Base-by-base conservation (phyloP, 30 jellyfish, hydroid and myxozoan genomes). In the Catostylus mosaicus region DNA sequence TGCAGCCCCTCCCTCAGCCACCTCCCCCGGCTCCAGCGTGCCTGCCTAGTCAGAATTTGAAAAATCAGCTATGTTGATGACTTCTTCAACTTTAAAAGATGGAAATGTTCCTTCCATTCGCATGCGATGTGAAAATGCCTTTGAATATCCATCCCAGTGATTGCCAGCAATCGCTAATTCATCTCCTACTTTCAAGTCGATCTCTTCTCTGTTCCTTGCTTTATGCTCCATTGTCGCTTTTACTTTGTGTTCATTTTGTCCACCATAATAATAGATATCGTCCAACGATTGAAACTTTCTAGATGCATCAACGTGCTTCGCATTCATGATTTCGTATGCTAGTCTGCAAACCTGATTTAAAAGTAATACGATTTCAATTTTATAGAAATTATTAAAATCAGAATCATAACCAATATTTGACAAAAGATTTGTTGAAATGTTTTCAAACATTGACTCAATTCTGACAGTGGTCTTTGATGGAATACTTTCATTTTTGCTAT, bases 91-190 rank as follows among this genome's bases (percentile, higher is more conserved):
- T 75, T 94, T 94, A 59, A 66, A 94, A 37, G 99, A 96, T 30
- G 99, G 99, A 67, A 88, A 94, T 29, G 84, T 22, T 12, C 97
- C 99, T 34, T 92, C 92, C 47, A 36, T 62, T 46, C 72, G 77
- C 10, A 29, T 22, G 4, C 86, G 40, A 61, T 84, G 99, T 11
- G 91, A 95, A 54, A 75, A 90, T 19, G 88, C 99, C 57, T 94
- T 94, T 2, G 99, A 96, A 60, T 88, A 95, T 16, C 99, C 99
- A 73, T 94, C 93, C 99, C 99, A 94, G 38, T 94, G 99, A 75
- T 94, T 94, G 6, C 99, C 99, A 36, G 99, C 99, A 7, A 94
- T 87, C 10, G 96, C 93, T 1, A 94, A 74, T 30, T 82, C 88
- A 71, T 94, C 99, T 18, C 97, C 99, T n/a, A 75, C 85, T 35